phyloP scores from a whole-genome alignment of 2,888 invertebrate genomes.

The Achlya flavicornis region DNA sequence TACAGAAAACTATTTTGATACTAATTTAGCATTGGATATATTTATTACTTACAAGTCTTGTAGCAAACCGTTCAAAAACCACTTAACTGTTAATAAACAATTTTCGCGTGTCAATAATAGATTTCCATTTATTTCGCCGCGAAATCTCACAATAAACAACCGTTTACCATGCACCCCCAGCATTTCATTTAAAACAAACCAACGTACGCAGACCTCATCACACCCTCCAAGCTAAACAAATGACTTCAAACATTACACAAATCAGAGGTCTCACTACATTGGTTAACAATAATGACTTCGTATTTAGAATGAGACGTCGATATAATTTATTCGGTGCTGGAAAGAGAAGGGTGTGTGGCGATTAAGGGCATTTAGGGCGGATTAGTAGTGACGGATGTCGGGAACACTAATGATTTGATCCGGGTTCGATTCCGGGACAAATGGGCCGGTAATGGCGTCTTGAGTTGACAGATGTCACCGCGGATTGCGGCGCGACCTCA shows the following conservation, averaged over 20 bases:
- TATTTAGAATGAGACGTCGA: slow-evolving; percentile 56
- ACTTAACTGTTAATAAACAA: slow-evolving; percentile 12
- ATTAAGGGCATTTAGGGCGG: slow-evolving; percentile 51
- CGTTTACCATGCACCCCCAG: slow-evolving; percentile 28
- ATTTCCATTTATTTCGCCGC: slow-evolving; percentile 13
- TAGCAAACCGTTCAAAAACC: background rate
- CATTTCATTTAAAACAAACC: slow-evolving; percentile 17
- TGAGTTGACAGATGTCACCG: slow-evolving; percentile 71
- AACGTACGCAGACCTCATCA: background rate
- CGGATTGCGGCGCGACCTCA: slow-evolving; percentile 19
- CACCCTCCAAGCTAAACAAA: background rate
- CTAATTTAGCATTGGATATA: no score
- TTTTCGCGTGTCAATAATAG: slow-evolving; percentile 12
- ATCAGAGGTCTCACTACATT: slow-evolving; percentile 21
- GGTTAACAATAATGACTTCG: slow-evolving; percentile 49
- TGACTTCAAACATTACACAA: background rate
- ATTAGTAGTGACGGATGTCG: slow-evolving; percentile 62
- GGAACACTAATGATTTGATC: slow-evolving; percentile 53
- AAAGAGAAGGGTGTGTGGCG: slow-evolving; percentile 37
- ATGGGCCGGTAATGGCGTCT: slow-evolving; percentile 64
- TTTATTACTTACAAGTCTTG: background rate
- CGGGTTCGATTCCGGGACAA: slow-evolving; percentile 50
- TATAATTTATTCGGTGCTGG: slow-evolving; percentile 24
- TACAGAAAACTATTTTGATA: no score
- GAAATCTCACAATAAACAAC: slow-evolving; percentile 23